Base-by-base conservation (phyloP, 2,888 invertebrate genomes). In the Gonocerus acuteangulatus region DNA sequence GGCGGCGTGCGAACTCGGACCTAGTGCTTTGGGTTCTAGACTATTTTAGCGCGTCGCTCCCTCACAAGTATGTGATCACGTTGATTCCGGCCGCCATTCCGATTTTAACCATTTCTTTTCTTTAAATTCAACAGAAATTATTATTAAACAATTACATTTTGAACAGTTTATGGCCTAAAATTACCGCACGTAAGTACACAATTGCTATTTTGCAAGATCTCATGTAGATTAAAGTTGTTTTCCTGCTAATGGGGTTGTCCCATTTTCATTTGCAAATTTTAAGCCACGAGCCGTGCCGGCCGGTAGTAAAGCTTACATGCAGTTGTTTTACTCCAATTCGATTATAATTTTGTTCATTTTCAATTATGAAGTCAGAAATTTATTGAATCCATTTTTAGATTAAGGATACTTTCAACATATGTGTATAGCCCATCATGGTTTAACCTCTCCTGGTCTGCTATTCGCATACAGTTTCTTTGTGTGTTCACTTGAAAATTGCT, bases 41-140 rank as follows among this genome's bases (percentile, higher is more conserved):
- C 62, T 68, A 81, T 79, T 83, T 82, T 81, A 85, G 84, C 84
- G 86, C 86, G 85, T 85, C 83, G 81, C 80, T 82, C 80, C 82
- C 83, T 83, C 82, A 81, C 84, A 65, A 65, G 64, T 64, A 63
- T 65, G 80, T 75, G 76, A 79, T 80, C 80, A 81, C 81, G 81
- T 81, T 81, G 81, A 81, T 81, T 81, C 64, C 77, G 78, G 80
- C 81, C 82, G 82, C 82, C 82, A 82, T 82, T 82, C 81, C 81
- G 81, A 78, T 79, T 79, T 78, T 78, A 78, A 78, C 64, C 22
- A 48, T 59, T 64, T 64, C 61, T 45, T 64, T 64, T 64, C 58
- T 42, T 54, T 57, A 64, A 61, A 49, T 64, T 59, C 32, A 48
- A 16, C 21, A 39, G 21, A 59, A 59, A 59, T 59, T 54, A 36